Conservation (phyloP, 1,140 invertebrate species). For the Parasteatoda tepidariorum region DNA sequence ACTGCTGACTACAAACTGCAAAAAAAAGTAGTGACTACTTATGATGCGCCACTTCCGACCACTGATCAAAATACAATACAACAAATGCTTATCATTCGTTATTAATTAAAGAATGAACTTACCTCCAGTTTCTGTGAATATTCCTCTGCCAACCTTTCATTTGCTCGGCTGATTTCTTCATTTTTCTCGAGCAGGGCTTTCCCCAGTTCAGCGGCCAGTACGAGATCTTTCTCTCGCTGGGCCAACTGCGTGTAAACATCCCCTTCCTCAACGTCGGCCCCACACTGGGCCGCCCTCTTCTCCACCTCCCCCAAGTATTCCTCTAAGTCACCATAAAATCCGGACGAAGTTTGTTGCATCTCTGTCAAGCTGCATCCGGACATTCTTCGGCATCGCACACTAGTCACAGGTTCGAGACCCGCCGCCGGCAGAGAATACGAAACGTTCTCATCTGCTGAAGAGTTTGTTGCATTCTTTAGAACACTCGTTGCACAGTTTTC, state of each 20-base stretch:
- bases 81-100: background rate
- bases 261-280: conserved; percentile 69
- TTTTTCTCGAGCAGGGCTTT: conserved; percentile 95
- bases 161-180: conserved; percentile 87
- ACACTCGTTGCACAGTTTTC: background rate
- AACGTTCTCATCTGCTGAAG: background rate
- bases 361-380: conserved; percentile 58
- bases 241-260: conserved; percentile 86
- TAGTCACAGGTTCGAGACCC: conserved; percentile 24
- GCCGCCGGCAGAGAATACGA: background rate
- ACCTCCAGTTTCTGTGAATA: conserved; percentile 93
- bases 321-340: conserved; percentile 68
- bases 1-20: too few species aligned
- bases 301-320: conserved; percentile 74
- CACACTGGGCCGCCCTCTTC: conserved; percentile 63
- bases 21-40: too few species aligned
- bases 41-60: too few species aligned
- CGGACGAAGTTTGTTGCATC: conserved; percentile 61
- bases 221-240: conserved; percentile 91
- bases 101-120: conserved; percentile 63
- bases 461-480: background rate
- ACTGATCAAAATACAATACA: background rate
- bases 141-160: conserved; percentile 87
- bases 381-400: conserved; percentile 35
- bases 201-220: conserved; percentile 92